Base-by-base conservation (phyloP, 1,140 invertebrate species). In the Calliphora vicina region DNA sequence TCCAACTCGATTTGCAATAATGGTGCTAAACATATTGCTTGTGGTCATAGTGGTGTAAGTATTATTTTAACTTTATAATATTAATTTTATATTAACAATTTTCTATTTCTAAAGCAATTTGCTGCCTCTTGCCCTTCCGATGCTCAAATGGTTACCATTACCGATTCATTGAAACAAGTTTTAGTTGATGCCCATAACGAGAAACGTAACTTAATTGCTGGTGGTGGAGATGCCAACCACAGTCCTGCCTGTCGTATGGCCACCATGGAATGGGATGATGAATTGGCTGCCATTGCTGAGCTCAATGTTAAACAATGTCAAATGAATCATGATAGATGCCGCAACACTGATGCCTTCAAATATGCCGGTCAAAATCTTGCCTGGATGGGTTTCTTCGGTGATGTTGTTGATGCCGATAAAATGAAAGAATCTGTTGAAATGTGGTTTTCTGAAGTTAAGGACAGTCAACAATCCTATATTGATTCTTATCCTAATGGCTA, bases 81-180 rank as follows among this genome's bases (percentile, higher is more conserved):
- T 81, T 67, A 26, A 81, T 26, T 61, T 50, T 61, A 76, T 17
- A 13, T n/a, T 20, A 67, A 67, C 80, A 67, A 67, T 67, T 27
- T 27, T 73, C 29, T 57, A 25, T 42, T 26, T 29, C 26, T 61
- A 42, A 29, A 88, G 87, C 80, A 76, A 27, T 88, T 86, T 85
- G 85, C 8, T 17, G 74, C 84, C 0, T 74, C 43, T 8, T 89
- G 88, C 27, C 86, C 88, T 61, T 81, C 50, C 6, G 88, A 87
- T 26, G 84, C 81, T 9, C n/a, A 74, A 5, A 17, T 89, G 35
- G 0, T 88, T 2, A 81, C 25, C 17, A 67, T 89, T 0, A 82
- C 74, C 20, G 9, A 17, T 1, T 57, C 29, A 0, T 80, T 87
- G 8, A 86, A 80, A 26, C 8, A 27, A 6, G 15, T 73, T 67